Base-by-base conservation (phyloP, 2,888 invertebrate species). In the Chrysopilus asiliformis region DNA sequence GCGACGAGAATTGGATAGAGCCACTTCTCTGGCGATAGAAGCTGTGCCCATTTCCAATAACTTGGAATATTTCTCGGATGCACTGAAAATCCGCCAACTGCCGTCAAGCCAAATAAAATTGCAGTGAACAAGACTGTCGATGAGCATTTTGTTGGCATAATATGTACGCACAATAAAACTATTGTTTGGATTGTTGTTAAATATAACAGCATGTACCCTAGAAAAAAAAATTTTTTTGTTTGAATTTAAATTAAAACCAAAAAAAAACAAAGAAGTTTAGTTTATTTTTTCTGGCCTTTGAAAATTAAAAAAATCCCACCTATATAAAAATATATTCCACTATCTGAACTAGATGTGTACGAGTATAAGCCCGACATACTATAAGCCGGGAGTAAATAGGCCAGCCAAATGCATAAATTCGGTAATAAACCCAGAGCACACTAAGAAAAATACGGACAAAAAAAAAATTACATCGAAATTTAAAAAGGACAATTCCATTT, bases 281-380 rank as follows among this genome's bases (percentile, higher is more conserved):
- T 12, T 22, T 10, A 20, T 20, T 30, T 9, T 8, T 10, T 31
- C 12, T 7, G n/a, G 4, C 12, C 15, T 34, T 4, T 26, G 9
- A n/a, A n/a, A n/a, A 2, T 26, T 8, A 9, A 12, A 15, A 7
- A 15, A 12, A 15, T 42, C 58, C 60, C 60, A 78, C 79, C 79
- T 67, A 79, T 69, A 55, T 79, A 79, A 45, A 75, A 64, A 56
- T 79, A 78, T 55, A 79, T 78, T 45, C 78, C 79, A 36, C 76
- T 74, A 47, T 76, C 70, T 51, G 74, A 72, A 31, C 67, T 71
- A 10, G 68, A 67, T 9, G 72, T 68, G 52, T 79, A 79, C 49
- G 77, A 74, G 49, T 86, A 84, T 1, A 86, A 62, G 0, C 86
- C 86, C 17, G 80, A 78, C 87, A 89, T 87, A 13, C 84, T 83